phyloP scores from a whole-genome alignment of 2,797 vertebrate species.

The Alca torda region DNA sequence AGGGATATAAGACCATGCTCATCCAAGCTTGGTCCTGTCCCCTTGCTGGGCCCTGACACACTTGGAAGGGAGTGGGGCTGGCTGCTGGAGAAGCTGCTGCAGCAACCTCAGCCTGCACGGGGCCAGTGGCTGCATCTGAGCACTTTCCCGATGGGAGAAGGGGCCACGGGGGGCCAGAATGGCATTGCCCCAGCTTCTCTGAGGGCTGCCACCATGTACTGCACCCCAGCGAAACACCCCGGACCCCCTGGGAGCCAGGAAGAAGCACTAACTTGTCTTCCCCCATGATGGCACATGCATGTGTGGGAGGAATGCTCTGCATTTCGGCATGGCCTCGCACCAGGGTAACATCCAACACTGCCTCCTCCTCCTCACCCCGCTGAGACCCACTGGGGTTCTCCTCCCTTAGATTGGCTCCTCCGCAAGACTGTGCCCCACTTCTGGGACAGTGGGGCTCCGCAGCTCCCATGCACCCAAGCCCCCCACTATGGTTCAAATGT shows the following conservation, averaged over 20 bases:
- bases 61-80: background rate
- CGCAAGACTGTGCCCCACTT: rapidly evolving
- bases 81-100: background rate
- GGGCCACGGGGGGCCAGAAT: background rate
- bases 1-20: background rate
- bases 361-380: background rate
- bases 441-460: too few relatives aligned
- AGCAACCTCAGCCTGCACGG: background rate
- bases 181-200: background rate
- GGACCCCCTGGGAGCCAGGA: background rate
- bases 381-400: background rate
- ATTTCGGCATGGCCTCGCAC: background rate
- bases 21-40: background rate
- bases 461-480: too few relatives aligned
- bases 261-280: background rate
- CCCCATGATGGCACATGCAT: rapidly evolving
- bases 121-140: background rate
- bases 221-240: rapidly evolving
- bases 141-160: background rate
- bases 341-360: too few relatives aligned
- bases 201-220: background rate
- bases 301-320: background rate
- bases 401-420: rapidly evolving
- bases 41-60: background rate
- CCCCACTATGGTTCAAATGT: rapidly evolving